Base-by-base conservation (phyloP, 2,888 invertebrate species). In the Iselma pallidipennis region DNA sequence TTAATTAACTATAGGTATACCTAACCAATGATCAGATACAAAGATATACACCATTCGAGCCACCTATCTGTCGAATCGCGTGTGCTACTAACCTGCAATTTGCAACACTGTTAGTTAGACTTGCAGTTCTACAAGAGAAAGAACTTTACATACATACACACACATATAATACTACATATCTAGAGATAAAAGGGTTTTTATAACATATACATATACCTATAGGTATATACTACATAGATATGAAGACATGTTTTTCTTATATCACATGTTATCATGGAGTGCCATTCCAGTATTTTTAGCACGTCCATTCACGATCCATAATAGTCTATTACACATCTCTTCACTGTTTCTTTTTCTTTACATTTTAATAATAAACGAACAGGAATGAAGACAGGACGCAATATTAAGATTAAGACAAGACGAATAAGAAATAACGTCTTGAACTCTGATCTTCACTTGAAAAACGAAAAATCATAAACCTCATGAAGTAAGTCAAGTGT, bases 71-170 rank as follows among this genome's bases (percentile, higher is more conserved):
- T 62, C 59, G 63, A 66, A 65, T 68, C 66, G 66, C 65, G 63
- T 71, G 70, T 71, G 66, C 70, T 64, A 71, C 70, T 71, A 69
- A 71, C 70, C 70, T 58, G 69, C 67, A 69, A 71, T 71, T 71
- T 65, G 60, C 63, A 56, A 52, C 28, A 53, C 48, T 49, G 59
- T 59, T 45, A 9, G 10, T 19, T 49, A 25, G 12, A 19, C n/a
- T 21, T 49, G 49, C 49, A 49, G 14, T 7, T 29, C 7, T 10
- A 29, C 25, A 3, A 29, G 5, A 10, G 42, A 42, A 21, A 45
- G 45, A 45, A 19, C 45, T 45, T 19, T 21, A 12, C 28, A 48
- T 50, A 12, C 16, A 16, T 26, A 49, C n/a, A n/a, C n/a, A n/a
- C n/a, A n/a, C n/a, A n/a, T n/a, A n/a, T n/a, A n/a, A n/a, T n/a